Base-by-base conservation (phyloP, 1,140 invertebrate genomes). In the Tetramorium simillimum region DNA sequence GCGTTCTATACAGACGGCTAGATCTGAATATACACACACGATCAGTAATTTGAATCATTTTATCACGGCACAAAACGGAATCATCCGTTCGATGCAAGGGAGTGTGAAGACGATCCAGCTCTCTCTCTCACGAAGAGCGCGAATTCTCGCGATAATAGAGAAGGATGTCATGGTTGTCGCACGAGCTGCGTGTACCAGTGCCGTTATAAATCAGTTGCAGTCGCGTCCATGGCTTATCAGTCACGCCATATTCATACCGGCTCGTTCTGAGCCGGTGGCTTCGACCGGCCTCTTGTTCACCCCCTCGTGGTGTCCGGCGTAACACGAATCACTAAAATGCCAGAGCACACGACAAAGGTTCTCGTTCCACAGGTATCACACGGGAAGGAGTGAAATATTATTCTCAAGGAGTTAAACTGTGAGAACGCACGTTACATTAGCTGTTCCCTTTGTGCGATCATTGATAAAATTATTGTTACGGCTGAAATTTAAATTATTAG, bases 231-330 rank as follows among this genome's bases (percentile, higher is more conserved):
- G 76, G 81, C 88, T 91, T 91, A 91, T 91, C 90, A 86, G 90
- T 91, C 90, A 91, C 85, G 88, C 88, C 56, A 88, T 89, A 91
- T 91, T 89, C 90, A 91, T 91, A 89, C 73, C 28, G 28, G 67
- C 51, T 85, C 58, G 62, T 85, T 89, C 88, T 85, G 78, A 89
- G 58, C 49, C 63, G 53, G 67, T 85, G 78, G 14, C 86, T 87
- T 87, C 88, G 77, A 69, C 77, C 60, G 28, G 46, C 5, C 67
- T 51, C 65, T 77, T 87, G 72, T 77, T 53, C 65, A 10, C 9
- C 51, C 12, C 43, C 60, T 10, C 46, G 53, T 46, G 10, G 51
- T 75, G 72, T 89, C 73, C 65, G 33, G 37, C 21, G 51, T 51
- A 56, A 84, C 53, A 60, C 49, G 69, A 84, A 72, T 62, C 33